A percentile compares a stretch with the other conserved stretches of the same genome.
These are phyloP conservation scores for Phacellophora camtschatica DNA, from an alignment of 30 jellyfish, hydroid and myxozoan species.

Conservation along the genomic window DNA sequence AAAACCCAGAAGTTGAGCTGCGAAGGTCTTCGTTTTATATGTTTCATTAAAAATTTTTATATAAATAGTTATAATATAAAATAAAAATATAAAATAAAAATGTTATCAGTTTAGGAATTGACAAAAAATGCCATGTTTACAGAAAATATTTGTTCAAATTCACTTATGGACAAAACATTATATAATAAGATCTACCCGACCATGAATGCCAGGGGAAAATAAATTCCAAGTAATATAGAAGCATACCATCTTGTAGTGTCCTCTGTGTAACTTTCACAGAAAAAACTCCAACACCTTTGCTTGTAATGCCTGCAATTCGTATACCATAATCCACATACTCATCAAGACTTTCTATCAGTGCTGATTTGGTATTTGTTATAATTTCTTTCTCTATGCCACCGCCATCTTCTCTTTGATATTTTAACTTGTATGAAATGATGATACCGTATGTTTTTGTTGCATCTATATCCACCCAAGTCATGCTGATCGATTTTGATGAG, in stretches of 20 bases:
- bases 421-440: not conserved
- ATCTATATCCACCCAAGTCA: constrained; percentile 18
- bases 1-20: too few relatives aligned
- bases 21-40: too few relatives aligned
- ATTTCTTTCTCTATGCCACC: not conserved
- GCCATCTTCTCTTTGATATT: constrained; percentile 19
- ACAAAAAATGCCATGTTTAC: too few relatives aligned
- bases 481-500: not conserved
- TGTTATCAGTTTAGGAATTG: too few relatives aligned
- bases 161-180: not conserved
- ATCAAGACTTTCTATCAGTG: not conserved
- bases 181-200: not conserved
- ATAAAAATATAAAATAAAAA: too few relatives aligned
- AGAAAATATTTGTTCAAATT: too few relatives aligned
- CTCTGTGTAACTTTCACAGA: not conserved
- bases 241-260: constrained; percentile 14
- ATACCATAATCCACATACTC: constrained; percentile 30
- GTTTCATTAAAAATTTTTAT: too few relatives aligned
- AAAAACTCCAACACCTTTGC: constrained; percentile 30
- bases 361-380: not conserved
- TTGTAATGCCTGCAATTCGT: constrained; percentile 29
- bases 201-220: too few relatives aligned
- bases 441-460: constrained; percentile 10
- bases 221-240: too few relatives aligned
- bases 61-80: too few relatives aligned